Percentiles rank a stretch among this genome's conserved stretches.
Evolutionary conservation across 1,140 invertebrate genomes (phyloP).

Genomic region (Eumeta japonica): DNA sequence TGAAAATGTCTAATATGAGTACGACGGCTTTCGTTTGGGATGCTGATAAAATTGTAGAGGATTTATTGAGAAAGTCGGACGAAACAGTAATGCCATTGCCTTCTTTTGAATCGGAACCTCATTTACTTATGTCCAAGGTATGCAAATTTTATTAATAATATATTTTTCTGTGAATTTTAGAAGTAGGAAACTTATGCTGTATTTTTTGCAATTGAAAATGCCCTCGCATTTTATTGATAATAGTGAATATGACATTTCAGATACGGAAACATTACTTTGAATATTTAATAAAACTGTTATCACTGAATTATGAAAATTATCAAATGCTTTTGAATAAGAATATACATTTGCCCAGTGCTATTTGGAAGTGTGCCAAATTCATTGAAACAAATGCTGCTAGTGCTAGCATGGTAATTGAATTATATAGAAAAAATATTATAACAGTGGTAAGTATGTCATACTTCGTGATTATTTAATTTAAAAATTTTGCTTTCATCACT

Average conservation of each 20-base stretch:
- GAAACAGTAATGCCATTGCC: slow-evolving; percentile 31
- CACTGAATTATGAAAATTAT: slow-evolving; percentile 43
- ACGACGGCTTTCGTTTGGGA: no score
- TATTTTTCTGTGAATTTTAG: neutral
- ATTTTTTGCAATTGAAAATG: no score
- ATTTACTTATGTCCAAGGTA: slow-evolving; percentile 45
- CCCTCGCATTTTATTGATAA: slow-evolving; percentile 5
- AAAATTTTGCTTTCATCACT: no score
- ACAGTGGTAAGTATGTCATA: slow-evolving; percentile 22
- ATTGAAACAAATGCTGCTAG: slow-evolving; percentile 46
- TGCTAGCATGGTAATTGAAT: slow-evolving; percentile 40
- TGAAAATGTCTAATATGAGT: no score
- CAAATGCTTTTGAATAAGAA: slow-evolving; percentile 40
- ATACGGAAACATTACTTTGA: slow-evolving; percentile 52
- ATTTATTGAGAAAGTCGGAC: slow-evolving; percentile 32
- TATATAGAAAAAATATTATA: slow-evolving; percentile 44
- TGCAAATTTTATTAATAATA: slow-evolving; percentile 3
- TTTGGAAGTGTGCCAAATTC: slow-evolving; percentile 47
- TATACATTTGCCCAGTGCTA: slow-evolving; percentile 45
- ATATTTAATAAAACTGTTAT: slow-evolving; percentile 41
- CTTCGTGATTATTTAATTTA: neutral
- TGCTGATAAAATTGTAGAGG: slow-evolving; percentile 25
- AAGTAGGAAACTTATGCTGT: no score
- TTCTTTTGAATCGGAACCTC: slow-evolving; percentile 35
- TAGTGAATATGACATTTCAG: slow-evolving; percentile 20